These are phyloP conservation scores for Vidua macroura DNA, from an alignment of 2,113 vertebrate species.

Conservation along the genomic window DNA sequence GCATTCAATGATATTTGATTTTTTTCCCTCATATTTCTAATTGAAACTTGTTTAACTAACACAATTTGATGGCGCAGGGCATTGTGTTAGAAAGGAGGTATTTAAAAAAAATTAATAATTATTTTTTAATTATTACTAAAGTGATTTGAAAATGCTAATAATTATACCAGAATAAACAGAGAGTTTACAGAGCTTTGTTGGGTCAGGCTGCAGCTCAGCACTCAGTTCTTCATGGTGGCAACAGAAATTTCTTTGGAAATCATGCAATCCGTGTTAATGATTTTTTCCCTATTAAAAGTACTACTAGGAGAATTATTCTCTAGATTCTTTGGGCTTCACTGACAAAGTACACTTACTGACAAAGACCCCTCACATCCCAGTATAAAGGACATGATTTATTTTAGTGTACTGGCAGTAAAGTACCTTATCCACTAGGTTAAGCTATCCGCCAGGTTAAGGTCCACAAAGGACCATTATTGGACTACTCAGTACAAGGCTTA, in stretches of 20 bases:
- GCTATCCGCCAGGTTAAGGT: background rate
- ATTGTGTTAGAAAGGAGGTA: background rate
- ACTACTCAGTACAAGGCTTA: background rate
- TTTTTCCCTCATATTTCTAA: background rate
- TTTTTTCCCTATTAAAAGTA: background rate
- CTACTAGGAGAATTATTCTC: background rate
- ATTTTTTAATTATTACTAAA: background rate
- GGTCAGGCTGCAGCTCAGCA: background rate
- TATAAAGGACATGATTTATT: background rate
- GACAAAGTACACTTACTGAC: background rate
- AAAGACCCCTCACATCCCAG: background rate
- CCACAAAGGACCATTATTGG: background rate
- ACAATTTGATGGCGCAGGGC: background rate
- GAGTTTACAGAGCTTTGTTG: background rate
- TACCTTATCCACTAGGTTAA: background rate
- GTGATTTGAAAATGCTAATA: background rate
- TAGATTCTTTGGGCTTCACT: background rate
- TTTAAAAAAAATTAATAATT: background rate
- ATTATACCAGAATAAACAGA: background rate
- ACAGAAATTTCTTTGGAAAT: background rate
- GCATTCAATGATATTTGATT: background rate
- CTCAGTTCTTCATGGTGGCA: background rate
- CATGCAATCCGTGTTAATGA: rapidly evolving
- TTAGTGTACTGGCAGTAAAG: background rate
- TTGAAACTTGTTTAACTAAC: background rate